Conservation (phyloP, 2,113 vertebrate species). For the Antennarius striatus region DNA sequence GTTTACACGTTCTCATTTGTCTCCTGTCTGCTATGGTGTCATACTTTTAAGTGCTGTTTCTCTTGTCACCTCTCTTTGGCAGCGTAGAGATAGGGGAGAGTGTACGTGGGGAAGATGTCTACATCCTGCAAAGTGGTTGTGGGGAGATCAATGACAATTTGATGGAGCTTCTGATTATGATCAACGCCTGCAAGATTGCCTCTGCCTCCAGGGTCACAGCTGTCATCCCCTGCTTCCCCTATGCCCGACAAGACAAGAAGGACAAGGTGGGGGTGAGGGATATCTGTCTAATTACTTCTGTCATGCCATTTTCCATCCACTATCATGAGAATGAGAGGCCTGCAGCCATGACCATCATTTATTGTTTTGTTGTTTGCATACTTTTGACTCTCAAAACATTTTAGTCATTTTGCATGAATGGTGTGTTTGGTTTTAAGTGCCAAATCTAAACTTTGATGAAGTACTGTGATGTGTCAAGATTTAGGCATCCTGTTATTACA, state of each 20-base stretch:
- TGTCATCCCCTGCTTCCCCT: constrained; percentile 85
- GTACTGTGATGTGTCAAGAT: no score
- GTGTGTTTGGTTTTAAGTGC: no score
- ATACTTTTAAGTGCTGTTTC: constrained; percentile 53
- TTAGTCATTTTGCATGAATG: background rate
- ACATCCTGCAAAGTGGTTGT: constrained; percentile 84
- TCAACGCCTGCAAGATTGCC: constrained; percentile 85
- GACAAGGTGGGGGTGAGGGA: constrained; percentile 83
- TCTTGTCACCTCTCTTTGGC: constrained; percentile 30
- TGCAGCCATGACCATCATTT: constrained; percentile 28
- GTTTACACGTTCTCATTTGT: constrained; percentile 54
- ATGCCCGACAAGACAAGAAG: constrained; percentile 85
- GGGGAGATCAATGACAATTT: constrained; percentile 85
- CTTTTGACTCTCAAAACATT: background rate
- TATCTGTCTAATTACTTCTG: constrained; percentile 70
- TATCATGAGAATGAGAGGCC: constrained; percentile 58
- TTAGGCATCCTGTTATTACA: no score
- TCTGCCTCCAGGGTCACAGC: constrained; percentile 81
- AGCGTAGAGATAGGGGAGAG: constrained; percentile 86
- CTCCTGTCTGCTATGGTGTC: constrained; percentile 16
- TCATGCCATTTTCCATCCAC: constrained; percentile 66
- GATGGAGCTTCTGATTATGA: constrained; percentile 86
- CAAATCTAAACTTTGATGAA: no score
- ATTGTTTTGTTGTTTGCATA: no score
- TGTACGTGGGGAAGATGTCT: constrained; percentile 84